phyloP scores from a whole-genome alignment of 1,140 invertebrate species.

The Drosophila arizonae region DNA sequence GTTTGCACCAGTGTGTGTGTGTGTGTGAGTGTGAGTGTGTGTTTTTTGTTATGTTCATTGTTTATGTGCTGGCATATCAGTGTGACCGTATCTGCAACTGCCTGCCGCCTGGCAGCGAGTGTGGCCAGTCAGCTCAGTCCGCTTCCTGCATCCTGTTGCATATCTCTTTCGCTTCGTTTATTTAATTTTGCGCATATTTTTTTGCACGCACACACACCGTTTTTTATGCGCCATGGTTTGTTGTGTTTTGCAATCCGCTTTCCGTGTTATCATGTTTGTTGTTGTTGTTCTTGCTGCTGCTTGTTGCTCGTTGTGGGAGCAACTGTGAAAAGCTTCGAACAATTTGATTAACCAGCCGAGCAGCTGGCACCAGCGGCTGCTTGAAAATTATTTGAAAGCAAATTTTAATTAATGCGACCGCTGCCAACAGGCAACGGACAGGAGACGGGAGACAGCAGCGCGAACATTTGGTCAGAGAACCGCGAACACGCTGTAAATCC shows the following conservation, averaged over 20 bases:
- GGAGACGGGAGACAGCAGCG: constrained; percentile 2
- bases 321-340: constrained; percentile 48
- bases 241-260: constrained; percentile 18
- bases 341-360: constrained; percentile 61
- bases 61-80: constrained; percentile 35
- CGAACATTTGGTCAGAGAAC: constrained; percentile 63
- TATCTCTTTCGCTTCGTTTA: constrained; percentile 79
- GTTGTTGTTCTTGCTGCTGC: not conserved
- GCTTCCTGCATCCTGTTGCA: constrained; percentile 47
- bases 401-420: constrained; percentile 74
- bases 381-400: constrained; percentile 67
- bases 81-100: constrained; percentile 31
- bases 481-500: constrained; percentile 80
- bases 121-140: constrained; percentile 3
- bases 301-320: constrained; percentile 7
- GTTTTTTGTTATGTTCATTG: constrained; percentile 17
- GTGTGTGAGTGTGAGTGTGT: not conserved
- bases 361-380: constrained; percentile 39
- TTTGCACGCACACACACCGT: constrained; percentile 32
- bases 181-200: constrained; percentile 64
- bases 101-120: not conserved
- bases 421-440: constrained; percentile 36
- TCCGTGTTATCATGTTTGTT: not conserved
- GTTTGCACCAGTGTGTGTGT: constrained; percentile 9
- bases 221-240: constrained; percentile 12